A percentile compares a stretch with the other conserved stretches of the same genome.
Conservation (phyloP, 1,140 invertebrate species). For the Panagrolaimus sp. region DNA sequence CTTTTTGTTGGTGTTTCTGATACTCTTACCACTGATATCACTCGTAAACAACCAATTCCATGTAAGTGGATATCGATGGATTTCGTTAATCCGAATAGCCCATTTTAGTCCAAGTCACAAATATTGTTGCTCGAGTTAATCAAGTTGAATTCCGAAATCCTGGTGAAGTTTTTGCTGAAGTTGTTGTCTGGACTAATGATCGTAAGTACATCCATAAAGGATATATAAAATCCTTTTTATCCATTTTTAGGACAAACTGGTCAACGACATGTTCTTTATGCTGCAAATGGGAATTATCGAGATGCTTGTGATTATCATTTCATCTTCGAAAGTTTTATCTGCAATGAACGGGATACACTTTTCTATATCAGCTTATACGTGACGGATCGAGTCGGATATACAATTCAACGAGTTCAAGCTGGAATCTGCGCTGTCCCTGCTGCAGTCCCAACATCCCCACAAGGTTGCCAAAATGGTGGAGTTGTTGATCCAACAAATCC, state of each 20-base stretch:
- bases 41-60: background rate
- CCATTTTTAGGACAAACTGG: background rate
- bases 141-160: background rate
- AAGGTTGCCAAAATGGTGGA: slow-evolving; percentile 8
- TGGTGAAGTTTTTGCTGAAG: slow-evolving; percentile 9
- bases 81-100: no score
- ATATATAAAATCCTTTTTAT: no score
- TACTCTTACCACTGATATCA: background rate
- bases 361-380: slow-evolving; percentile 13
- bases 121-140: background rate
- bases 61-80: no score
- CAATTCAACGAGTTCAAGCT: slow-evolving; percentile 3
- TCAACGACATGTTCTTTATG: background rate
- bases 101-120: background rate
- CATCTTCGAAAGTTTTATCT: background rate
- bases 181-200: slow-evolving; percentile 9
- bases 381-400: background rate
- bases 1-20: background rate
- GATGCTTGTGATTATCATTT: slow-evolving; percentile 13
- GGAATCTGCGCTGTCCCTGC: background rate
- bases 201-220: background rate
- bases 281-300: background rate
- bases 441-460: background rate
- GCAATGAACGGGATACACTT: background rate
- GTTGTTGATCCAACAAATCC: background rate